Conservation (phyloP, 2,888 invertebrate genomes). For the Antitype chi region DNA sequence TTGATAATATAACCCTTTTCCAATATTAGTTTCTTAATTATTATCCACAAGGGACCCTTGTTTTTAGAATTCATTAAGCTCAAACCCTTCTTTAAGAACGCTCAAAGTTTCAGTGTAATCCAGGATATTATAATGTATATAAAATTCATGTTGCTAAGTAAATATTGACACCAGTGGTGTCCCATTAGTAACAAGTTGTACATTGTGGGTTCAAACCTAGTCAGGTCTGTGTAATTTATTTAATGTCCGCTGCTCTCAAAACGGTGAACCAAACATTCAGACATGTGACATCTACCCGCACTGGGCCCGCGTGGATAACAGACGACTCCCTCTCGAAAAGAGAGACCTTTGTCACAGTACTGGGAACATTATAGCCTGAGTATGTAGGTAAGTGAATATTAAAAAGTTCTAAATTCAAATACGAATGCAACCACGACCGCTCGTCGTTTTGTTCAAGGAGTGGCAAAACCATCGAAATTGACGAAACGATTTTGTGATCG, state of each 20-base stretch:
- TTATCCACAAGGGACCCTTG: slow-evolving; percentile 8
- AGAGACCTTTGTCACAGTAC: too few species aligned
- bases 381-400: background rate
- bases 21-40: slow-evolving; percentile 19
- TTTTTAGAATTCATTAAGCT: slow-evolving; percentile 22
- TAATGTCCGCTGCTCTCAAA: too few species aligned
- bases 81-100: slow-evolving; percentile 12
- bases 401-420: background rate
- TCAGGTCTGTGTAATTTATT: too few species aligned
- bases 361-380: too few species aligned
- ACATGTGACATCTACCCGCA: too few species aligned
- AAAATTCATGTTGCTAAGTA: background rate
- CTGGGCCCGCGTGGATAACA: too few species aligned
- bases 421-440: background rate
- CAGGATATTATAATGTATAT: background rate
- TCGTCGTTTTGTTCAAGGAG: background rate
- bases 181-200: too few species aligned
- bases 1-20: slow-evolving; percentile 8
- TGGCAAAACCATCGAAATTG: background rate
- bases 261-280: too few species aligned
- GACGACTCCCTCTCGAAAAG: too few species aligned
- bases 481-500: slow-evolving; percentile 3
- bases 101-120: background rate
- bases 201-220: too few species aligned
- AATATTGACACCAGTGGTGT: background rate